Conservation (phyloP, 2,113 vertebrate species). For the Cyanoderma ruficeps region DNA sequence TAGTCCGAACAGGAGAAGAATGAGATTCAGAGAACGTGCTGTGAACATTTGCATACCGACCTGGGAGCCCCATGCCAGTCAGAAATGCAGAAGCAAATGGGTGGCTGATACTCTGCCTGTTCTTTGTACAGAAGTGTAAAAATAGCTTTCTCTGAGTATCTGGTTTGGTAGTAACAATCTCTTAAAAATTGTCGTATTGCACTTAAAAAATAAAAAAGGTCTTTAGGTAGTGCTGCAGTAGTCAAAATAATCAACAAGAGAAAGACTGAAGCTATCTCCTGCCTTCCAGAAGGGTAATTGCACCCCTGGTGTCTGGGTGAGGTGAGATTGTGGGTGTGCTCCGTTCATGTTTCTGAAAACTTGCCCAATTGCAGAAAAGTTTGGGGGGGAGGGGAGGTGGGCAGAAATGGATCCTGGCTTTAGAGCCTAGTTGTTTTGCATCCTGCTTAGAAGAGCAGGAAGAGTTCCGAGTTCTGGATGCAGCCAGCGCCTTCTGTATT, state of each 20-base stretch:
- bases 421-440: background rate
- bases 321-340: background rate
- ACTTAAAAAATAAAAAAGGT: background rate
- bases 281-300: background rate
- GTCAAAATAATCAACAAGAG: background rate
- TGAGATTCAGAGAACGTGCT: background rate
- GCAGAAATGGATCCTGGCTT: background rate
- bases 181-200: background rate
- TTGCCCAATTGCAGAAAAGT: background rate
- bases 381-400: rapidly evolving
- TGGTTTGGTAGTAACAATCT: background rate
- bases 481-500: background rate
- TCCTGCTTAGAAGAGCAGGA: background rate
- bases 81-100: background rate
- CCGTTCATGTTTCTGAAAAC: background rate
- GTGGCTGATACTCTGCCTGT: background rate
- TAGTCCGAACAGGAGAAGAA: background rate
- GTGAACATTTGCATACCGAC: background rate
- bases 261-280: background rate
- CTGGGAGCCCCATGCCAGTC: background rate
- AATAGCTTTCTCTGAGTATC: background rate
- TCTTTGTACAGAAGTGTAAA: background rate
- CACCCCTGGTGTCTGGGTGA: background rate
- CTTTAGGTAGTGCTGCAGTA: background rate
- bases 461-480: background rate